Percentiles rank a stretch among this genome's conserved stretches.
Conservation (phyloP, 2,797 vertebrate genomes). For the Coluber constrictor region DNA sequence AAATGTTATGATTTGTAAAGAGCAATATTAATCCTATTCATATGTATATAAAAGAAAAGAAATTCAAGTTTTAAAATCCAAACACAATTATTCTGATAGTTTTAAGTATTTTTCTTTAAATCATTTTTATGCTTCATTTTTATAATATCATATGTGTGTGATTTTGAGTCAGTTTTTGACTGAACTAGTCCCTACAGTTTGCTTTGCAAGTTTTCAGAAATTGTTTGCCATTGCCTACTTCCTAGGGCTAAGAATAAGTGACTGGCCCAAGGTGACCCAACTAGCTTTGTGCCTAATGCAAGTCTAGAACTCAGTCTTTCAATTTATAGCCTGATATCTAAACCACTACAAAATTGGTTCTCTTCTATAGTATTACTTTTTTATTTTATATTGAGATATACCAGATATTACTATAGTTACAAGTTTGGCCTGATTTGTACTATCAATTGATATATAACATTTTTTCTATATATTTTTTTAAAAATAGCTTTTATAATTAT, state of each 20-base stretch:
- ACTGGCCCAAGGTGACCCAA: not conserved
- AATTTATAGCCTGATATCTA: not conserved
- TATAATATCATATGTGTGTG: not conserved
- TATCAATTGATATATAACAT: not conserved
- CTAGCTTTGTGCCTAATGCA: not conserved
- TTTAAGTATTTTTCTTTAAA: not conserved
- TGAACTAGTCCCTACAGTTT: not conserved
- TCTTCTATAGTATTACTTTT: not conserved
- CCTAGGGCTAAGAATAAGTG: not conserved
- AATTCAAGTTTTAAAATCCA: not conserved
- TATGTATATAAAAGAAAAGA: not conserved
- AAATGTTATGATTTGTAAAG: not conserved
- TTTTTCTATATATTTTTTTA: not conserved
- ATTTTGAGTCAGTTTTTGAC: not conserved
- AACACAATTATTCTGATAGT: not conserved
- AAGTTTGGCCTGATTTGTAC: not conserved
- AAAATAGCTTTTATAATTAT: conserved; percentile 1
- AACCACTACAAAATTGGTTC: not conserved
- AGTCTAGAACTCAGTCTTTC: not conserved
- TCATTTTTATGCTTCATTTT: not conserved
- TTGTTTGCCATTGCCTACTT: not conserved
- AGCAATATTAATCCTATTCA: not conserved
- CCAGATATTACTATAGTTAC: not conserved
- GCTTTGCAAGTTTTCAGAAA: not conserved
- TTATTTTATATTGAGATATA: not conserved